These are phyloP conservation scores for Scaptomyza caliginosa DNA, from an alignment of 2,888 invertebrate species.

Conservation along the genomic window DNA sequence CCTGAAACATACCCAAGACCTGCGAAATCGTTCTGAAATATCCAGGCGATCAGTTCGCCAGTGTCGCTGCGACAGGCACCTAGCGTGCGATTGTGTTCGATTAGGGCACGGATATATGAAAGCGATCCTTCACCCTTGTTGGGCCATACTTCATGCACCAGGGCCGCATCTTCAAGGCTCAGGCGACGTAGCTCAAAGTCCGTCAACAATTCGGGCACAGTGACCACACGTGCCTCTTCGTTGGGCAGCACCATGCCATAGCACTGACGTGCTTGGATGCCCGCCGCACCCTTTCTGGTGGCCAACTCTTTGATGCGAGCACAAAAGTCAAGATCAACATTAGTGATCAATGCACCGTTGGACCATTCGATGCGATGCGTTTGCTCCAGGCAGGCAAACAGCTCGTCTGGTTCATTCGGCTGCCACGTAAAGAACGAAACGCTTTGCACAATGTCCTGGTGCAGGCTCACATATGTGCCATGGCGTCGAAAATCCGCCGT, in stretches of 20 bases:
- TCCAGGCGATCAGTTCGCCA: conserved; percentile 76
- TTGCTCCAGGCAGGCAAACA: conserved; percentile 70
- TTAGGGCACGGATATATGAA: conserved; percentile 69
- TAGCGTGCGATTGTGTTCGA: conserved; percentile 64
- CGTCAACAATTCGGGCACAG: conserved; percentile 57
- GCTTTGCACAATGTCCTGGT: conserved; percentile 76
- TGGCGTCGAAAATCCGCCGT: conserved; percentile 61
- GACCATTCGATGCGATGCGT: conserved; percentile 75
- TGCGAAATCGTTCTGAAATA: conserved; percentile 81
- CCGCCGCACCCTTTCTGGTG: conserved; percentile 37
- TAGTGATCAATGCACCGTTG: conserved; percentile 72
- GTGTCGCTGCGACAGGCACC: conserved; percentile 69
- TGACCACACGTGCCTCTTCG: conserved; percentile 36
- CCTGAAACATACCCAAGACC: conserved; percentile 70
- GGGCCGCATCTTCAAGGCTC: conserved; percentile 54
- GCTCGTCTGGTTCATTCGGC: conserved; percentile 51
- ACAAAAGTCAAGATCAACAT: conserved; percentile 60
- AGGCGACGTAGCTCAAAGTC: conserved; percentile 68
- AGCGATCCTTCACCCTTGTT: conserved; percentile 78
- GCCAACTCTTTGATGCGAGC: conserved; percentile 64
- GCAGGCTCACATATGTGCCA: conserved; percentile 80
- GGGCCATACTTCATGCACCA: conserved; percentile 72
- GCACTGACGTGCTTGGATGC: conserved; percentile 64
- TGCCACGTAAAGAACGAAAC: conserved; percentile 80
- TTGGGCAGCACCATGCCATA: conserved; percentile 65